Base-by-base conservation (phyloP, 2,797 vertebrate species). In the Paramormyrops hopkinsi region DNA sequence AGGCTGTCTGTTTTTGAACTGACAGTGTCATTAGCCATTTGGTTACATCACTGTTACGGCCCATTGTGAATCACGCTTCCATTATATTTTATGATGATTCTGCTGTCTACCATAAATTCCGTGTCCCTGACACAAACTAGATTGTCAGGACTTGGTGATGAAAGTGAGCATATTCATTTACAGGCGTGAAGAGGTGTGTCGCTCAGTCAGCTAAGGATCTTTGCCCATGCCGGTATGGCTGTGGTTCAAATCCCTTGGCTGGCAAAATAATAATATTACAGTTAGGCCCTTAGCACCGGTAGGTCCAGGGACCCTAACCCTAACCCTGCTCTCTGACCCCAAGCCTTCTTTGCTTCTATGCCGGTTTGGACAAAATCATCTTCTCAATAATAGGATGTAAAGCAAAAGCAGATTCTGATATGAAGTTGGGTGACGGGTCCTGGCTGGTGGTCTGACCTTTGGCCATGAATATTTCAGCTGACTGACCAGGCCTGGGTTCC, bases 401-500 rank as follows among this genome's bases (percentile, higher is more conserved):
- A 50, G 4, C 37, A 48, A 14, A 79, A 65, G 22, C 46, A 65
- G 22, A 37, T 88, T 25, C 8, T 84, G 19, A 84, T 11, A 29
- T 51, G 48, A 84, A 51, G 44, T 11, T 50, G 82, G 44, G 9
- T 51, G 54, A 86, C 9, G 29, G 59, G 29, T 87, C 14, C 22
- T 53, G 50, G 9, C 65, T 89, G 19, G 62, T 79, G 33, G 41
- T 53, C 4, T n/a, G n/a, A 65, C 33, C n/a, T 44, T 87, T 65
- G 25, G 12, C 83, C 59, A 73, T 89, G 86, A 73, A 56, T 54
- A 79, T 89, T 50, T 88, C 6, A 90, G 82, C 41, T 65, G 22
- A 22, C 33, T 89, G 88, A 84, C 37, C 54, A 22, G 22, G 12
- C 14, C 51, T 56, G 11, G 84, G 50, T 7, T 50, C 54, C n/a